phyloP scores from a whole-genome alignment of 2,113 vertebrate species.

The Bos taurus region ARS-UCD2.0 NC_037356.1:2276501-2277000 shows the following conservation, averaged over 20 bases:
- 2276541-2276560: background rate
- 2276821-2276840: background rate
- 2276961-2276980: fast-evolving
- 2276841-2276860: background rate
- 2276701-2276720: conserved; percentile 64
- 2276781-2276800: conserved; percentile 47
- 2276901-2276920: background rate
- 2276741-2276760: conserved; percentile 48
- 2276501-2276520: conserved; percentile 45
- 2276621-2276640: conserved; percentile 32
- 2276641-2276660: conserved; percentile 69
- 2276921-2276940: background rate
- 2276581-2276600: background rate
- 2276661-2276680: conserved; percentile 60
- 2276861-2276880: background rate
- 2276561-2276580: conserved; percentile 18
- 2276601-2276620: conserved; percentile 34
- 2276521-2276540: background rate
- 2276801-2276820: background rate
- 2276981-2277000: background rate
- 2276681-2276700: conserved; percentile 46
- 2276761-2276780: conserved; percentile 46
- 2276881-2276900: conserved; percentile 19
- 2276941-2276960: background rate
- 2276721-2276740: conserved; percentile 32